Percentiles rank a stretch among this genome's conserved stretches.
Evolutionary conservation across 2,888 invertebrate genomes (phyloP).

Genomic region (Hydraecia micacea): DNA sequence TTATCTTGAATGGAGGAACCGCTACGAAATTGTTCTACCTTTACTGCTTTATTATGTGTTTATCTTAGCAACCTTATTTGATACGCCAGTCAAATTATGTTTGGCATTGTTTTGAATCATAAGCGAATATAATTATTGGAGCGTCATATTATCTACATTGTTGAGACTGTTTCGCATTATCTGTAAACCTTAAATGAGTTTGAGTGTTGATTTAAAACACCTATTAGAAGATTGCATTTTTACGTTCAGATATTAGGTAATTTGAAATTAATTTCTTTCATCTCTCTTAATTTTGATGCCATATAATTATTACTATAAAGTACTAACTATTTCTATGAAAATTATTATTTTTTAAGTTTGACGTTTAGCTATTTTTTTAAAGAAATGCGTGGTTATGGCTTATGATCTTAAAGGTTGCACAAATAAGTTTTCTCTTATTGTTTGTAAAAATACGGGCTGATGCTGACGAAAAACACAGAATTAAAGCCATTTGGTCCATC

Average conservation of each 20-base stretch:
- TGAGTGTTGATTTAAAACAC: neutral
- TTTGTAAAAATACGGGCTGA: neutral
- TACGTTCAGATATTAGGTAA: neutral
- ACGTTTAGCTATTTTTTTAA: neutral
- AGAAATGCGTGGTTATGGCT: neutral
- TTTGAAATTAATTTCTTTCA: neutral
- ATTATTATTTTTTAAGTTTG: neutral
- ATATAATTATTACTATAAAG: neutral
- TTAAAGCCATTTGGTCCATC: neutral
- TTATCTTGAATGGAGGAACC: slow-evolving; percentile 29
- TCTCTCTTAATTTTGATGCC: neutral
- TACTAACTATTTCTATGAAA: neutral
- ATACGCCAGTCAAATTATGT: slow-evolving; percentile 21
- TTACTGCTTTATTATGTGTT: slow-evolving; percentile 43
- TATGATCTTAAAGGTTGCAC: neutral
- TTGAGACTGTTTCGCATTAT: neutral
- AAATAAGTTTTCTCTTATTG: neutral
- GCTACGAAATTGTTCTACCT: slow-evolving; percentile 22
- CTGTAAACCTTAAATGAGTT: neutral
- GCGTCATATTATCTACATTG: neutral
- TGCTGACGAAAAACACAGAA: neutral
- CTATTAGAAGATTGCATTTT: neutral
- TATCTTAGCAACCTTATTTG: slow-evolving; percentile 30
- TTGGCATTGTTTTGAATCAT: slow-evolving; percentile 25
- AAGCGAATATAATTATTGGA: slow-evolving; percentile 13